Percentiles rank a stretch among this genome's conserved stretches.
phyloP scores from a whole-genome alignment of 2,888 invertebrate species.

The Thysanoteuthis rhombus region DNA sequence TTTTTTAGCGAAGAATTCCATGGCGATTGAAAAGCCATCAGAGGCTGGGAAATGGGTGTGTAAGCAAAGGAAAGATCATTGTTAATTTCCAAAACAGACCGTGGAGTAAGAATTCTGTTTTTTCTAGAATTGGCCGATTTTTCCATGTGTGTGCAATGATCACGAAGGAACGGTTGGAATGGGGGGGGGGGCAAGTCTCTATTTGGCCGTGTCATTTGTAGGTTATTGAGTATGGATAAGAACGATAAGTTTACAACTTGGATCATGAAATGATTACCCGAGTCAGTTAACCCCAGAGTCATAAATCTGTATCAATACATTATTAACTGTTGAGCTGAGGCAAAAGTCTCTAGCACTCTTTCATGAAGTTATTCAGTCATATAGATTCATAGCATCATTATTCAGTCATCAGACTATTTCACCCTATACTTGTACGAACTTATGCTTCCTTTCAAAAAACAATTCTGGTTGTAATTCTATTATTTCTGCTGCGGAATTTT shows the following conservation, averaged over 20 bases:
- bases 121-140: neutral
- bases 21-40: neutral
- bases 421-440: neutral
- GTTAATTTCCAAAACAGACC: too few relatives aligned
- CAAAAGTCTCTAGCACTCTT: too few relatives aligned
- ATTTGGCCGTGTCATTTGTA: neutral
- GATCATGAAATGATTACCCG: too few relatives aligned
- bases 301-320: too few relatives aligned
- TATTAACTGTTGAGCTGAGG: too few relatives aligned
- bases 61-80: neutral
- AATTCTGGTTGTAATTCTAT: neutral
- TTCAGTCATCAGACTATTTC: neutral
- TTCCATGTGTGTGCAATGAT: neutral
- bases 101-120: neutral
- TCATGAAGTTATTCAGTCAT: neutral
- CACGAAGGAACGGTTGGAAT: neutral
- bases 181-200: neutral
- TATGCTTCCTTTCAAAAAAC: neutral
- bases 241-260: too few relatives aligned
- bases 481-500: too few relatives aligned
- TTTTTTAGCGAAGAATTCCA: neutral
- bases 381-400: neutral
- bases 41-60: neutral
- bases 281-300: too few relatives aligned
- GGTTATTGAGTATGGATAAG: neutral